Base-by-base conservation (phyloP, 2,797 vertebrate genomes). In the Schizopygopsis pylzovi region DNA sequence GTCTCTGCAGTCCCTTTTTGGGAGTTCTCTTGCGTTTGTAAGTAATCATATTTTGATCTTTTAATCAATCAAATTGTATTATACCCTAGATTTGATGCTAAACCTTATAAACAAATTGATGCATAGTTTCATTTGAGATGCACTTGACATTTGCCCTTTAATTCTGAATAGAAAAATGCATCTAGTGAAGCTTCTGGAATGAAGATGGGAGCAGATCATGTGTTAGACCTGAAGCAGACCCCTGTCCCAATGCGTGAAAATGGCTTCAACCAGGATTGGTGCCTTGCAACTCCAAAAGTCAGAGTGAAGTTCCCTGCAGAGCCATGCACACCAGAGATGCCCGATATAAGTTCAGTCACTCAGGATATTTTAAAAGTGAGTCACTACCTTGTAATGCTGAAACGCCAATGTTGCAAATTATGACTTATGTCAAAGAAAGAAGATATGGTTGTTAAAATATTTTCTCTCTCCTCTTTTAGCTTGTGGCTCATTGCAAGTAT, bases 311-410 rank as follows among this genome's bases (percentile, higher is more conserved):
- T 95, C 65, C 39, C 84, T 11, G 20, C 43, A 1, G 94, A 95
- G 22, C 92, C 96, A 18, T 87, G 72, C 92, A 97, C 97, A 77
- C 98, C 97, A 0, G 95, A 97, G 76, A 96, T 96, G 92, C 97
- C 97, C 10, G 96, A 97, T 93, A 93, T 98, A 82, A 95, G 95
- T 91, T 93, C 93, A 7, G 85, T 95, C 0, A 96, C 96, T 13
- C 94, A 94, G 86, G 94, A 95, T 87, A 95, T 96, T 88, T 94
- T 93, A 89, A 96, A 95, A 90, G 96, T 96, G 83, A 84, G 92
- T 87, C 49, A 16, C 41, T 54, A 52, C 18, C 16, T n/a, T 33
- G 75, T 13, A 37, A 13, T 71, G 18, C 75, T 5, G 13, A 41
- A 54, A 12, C 22, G 5, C 33, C 7, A 28, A 49, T 82, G 63